Evolutionary conservation across 2,888 invertebrate genomes (phyloP), one percentile per base, ranked within the genome.

Genomic region (Diaphora mendica): DNA sequence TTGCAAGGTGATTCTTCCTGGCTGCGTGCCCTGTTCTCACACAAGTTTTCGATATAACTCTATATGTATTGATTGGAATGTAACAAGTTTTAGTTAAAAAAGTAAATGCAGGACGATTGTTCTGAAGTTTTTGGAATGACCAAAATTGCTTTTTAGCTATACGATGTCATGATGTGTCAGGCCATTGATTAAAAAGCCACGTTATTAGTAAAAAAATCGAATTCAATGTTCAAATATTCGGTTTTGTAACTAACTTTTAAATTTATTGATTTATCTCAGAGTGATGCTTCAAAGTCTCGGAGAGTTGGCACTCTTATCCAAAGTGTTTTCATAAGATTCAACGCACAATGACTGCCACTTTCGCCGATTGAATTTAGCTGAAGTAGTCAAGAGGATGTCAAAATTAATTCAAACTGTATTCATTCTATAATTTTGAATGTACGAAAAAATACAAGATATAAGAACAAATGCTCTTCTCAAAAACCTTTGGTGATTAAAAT

Each of bases 1-100:
- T 90, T 85, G 90, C 91, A 88, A 88, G 80, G 83, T 82, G 79
- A 87, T 86, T 88, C 90, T 90, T 91, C 91, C 89, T 88, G 87
- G 80, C 85, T 76, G 72, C 82, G 70, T 77, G 82, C 79, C 87
- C 85, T 81, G 85, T 85, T 86, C 89, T 85, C 84, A 85, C 81
- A 83, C 74, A 77, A 80, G 48, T 68, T 82, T 84, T 85, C 84
- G 83, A 84, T 86, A 82, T 74, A 68, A 72, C 23, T 78, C 69
- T 75, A 70, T 59, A 71, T 76, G 68, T 66, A 73, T 69, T 35
- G 66, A 35, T 65, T 65, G 65, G 71, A 64, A 65, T 64, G 71
- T 39, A 35, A 55, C 39, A 44, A 33, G n/a, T 35, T 65, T 39
- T 26, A 13, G 17, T 8, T 39, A 3, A 51, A 65, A 70, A 64